These are phyloP conservation scores for Parauchenoglanis ngamensis DNA, from an alignment of 2,797 vertebrate species.

Conservation along the genomic window DNA sequence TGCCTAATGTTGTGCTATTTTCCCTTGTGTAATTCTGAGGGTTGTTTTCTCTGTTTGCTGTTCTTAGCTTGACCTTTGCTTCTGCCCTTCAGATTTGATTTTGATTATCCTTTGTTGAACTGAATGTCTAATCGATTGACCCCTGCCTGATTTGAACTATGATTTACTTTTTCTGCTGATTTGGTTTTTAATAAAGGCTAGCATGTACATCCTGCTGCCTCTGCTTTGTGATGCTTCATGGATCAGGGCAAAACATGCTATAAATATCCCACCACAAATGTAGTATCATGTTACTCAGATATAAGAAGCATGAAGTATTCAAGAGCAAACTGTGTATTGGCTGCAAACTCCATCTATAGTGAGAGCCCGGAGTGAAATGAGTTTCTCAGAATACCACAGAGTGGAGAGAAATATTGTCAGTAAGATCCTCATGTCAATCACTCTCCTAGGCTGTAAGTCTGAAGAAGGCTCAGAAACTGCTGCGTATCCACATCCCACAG, in stretches of 20 bases:
- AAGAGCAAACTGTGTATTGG: constrained; percentile 37
- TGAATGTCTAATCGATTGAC: background rate
- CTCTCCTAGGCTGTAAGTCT: constrained; percentile 12
- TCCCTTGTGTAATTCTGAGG: background rate
- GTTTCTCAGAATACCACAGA: constrained; percentile 36
- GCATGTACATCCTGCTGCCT: background rate
- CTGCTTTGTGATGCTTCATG: background rate
- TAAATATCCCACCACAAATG: constrained; percentile 23
- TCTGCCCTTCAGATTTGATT: constrained; percentile 14
- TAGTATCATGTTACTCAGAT: constrained; percentile 39
- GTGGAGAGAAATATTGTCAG: constrained; percentile 30
- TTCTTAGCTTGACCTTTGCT: background rate
- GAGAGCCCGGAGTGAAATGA: constrained; percentile 33
- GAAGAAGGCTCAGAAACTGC: constrained; percentile 19
- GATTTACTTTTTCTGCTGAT: background rate
- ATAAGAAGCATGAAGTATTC: constrained; percentile 44
- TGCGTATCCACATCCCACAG: constrained; percentile 16
- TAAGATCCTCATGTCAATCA: constrained; percentile 28
- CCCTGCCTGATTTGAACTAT: background rate
- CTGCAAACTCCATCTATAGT: constrained; percentile 20
- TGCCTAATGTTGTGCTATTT: background rate
- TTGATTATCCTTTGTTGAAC: background rate
- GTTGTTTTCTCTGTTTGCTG: background rate
- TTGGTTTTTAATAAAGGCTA: background rate
- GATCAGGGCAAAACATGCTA: constrained; percentile 1